A percentile compares a stretch with the other conserved stretches of the same genome.
Evolutionary conservation across 2,797 vertebrate species (phyloP).

Genomic region (Chiroxiphia lanceolata): DNA sequence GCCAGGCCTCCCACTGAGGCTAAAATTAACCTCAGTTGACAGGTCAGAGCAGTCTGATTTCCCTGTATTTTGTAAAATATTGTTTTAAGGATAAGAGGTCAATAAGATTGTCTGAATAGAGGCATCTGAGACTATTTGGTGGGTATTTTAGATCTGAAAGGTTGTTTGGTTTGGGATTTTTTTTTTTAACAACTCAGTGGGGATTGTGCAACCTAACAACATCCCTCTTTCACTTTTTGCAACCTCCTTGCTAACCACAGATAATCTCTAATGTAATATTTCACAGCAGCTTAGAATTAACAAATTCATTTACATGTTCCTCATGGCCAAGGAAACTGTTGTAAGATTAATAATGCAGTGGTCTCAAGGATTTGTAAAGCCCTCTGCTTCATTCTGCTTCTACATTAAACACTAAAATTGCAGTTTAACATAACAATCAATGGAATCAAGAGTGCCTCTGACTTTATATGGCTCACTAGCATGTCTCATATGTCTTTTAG

Average conservation of each 20-base stretch:
- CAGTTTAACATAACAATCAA: neutral
- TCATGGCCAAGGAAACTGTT: neutral
- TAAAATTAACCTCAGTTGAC: conserved; percentile 39
- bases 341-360: neutral
- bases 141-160: neutral
- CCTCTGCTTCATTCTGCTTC: neutral
- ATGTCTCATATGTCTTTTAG: accelerated
- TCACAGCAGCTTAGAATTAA: neutral
- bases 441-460: neutral
- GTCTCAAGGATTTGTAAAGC: neutral
- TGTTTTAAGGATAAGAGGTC: neutral
- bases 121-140: neutral
- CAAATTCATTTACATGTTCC: neutral
- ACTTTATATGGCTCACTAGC: neutral
- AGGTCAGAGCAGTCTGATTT: conserved; percentile 18
- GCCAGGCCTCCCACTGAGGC: neutral
- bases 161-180: neutral
- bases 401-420: neutral
- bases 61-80: neutral
- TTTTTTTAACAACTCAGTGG: neutral
- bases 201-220: conserved; percentile 8
- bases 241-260: neutral
- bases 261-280: neutral
- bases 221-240: neutral
- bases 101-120: neutral